phyloP scores from a whole-genome alignment of 2,797 vertebrate genomes.

The Gallinago stenura region DNA sequence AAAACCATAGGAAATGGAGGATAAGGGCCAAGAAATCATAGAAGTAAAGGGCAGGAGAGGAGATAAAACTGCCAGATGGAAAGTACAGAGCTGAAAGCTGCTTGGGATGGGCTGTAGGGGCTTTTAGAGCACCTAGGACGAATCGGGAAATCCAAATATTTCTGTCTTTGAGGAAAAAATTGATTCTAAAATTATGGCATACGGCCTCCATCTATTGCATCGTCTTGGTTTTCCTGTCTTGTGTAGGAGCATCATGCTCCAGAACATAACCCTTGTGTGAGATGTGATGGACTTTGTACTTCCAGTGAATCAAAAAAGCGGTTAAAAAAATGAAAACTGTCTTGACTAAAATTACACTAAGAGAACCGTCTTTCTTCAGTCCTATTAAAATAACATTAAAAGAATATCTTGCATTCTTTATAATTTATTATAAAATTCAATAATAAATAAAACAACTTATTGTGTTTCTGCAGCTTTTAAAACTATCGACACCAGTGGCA shows the following conservation, averaged over 20 bases:
- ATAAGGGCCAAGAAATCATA: neutral
- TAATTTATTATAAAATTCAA: neutral
- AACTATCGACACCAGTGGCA: neutral
- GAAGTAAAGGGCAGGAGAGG: neutral
- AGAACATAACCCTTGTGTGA: neutral
- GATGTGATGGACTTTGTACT: neutral
- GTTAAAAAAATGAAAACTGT: neutral
- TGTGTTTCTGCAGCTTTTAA: neutral
- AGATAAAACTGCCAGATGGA: neutral
- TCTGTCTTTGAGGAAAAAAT: neutral
- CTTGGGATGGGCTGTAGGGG: neutral
- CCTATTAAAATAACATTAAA: neutral
- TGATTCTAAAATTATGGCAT: neutral
- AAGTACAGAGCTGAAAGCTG: neutral
- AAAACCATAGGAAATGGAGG: conserved; percentile 12
- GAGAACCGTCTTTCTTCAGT: neutral
- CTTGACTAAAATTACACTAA: neutral
- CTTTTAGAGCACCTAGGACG: neutral
- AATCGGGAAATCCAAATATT: neutral
- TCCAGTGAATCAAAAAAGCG: neutral
- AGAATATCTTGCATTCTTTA: neutral
- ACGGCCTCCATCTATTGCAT: neutral
- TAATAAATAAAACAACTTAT: neutral
- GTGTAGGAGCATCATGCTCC: neutral
- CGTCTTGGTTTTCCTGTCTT: neutral